These are phyloP conservation scores for Neuroterus valhalla DNA, from an alignment of 1,140 invertebrate species.

Conservation along the genomic window DNA sequence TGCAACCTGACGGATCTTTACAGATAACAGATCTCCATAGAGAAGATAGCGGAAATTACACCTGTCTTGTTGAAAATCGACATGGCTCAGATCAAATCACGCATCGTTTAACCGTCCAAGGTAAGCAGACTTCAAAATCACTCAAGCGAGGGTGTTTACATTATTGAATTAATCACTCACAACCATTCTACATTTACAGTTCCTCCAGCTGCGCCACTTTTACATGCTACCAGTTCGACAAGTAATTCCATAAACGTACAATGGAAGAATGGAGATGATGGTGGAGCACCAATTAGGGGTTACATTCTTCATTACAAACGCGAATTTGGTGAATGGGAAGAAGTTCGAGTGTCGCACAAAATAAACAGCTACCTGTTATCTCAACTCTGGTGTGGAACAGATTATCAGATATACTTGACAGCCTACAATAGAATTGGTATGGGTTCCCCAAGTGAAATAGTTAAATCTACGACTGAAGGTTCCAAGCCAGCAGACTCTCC, in stretches of 20 bases:
- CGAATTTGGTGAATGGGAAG: slow-evolving; percentile 92
- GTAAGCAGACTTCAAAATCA: slow-evolving; percentile 62
- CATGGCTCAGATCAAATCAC: slow-evolving; percentile 90
- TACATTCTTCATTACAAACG: slow-evolving; percentile 92
- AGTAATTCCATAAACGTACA: slow-evolving; percentile 77
- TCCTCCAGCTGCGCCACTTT: slow-evolving; percentile 75
- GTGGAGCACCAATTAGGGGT: slow-evolving; percentile 77
- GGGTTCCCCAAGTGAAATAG: slow-evolving; percentile 89
- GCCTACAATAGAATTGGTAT: slow-evolving; percentile 93
- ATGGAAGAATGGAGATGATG: slow-evolving; percentile 76
- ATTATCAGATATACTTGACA: slow-evolving; percentile 91
- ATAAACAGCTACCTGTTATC: slow-evolving; percentile 85
- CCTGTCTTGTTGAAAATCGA: slow-evolving; percentile 88
- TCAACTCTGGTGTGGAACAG: slow-evolving; percentile 90
- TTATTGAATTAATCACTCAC: not conserved
- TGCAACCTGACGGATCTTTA: slow-evolving; percentile 81
- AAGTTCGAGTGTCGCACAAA: slow-evolving; percentile 86
- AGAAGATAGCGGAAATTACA: slow-evolving; percentile 92
- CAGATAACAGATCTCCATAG: slow-evolving; percentile 85
- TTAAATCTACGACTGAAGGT: slow-evolving; percentile 88
- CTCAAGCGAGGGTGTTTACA: too few species aligned
- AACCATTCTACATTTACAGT: slow-evolving; percentile 64
- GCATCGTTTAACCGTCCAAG: slow-evolving; percentile 82
- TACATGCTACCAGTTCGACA: slow-evolving; percentile 76
- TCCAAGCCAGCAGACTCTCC: slow-evolving; percentile 87